Evolutionary conservation across 2,888 invertebrate species (phyloP), one percentile per base, ranked within the genome.

Genomic region (Gnatocerus cornutus): DNA sequence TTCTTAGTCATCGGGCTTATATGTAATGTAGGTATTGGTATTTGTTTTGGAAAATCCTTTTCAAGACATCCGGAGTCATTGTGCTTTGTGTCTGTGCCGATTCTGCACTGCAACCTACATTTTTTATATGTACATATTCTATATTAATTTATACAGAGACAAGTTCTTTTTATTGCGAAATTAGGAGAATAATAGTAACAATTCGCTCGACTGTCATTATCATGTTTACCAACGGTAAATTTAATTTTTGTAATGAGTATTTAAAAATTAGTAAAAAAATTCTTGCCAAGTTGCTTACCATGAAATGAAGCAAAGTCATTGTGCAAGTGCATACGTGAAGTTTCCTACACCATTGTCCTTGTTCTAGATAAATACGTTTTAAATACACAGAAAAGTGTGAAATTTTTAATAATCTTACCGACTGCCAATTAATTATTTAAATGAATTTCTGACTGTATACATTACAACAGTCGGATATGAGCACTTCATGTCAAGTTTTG

Each of bases 11-110:
- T 21, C 46, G 30, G 33, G 39, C 37, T 30, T 46, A 37, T 37
- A n/a, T 41, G n/a, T 14, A 10, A 39, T 39, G 62, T 62, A 37
- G 43, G 37, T 53, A 52, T 63, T 53, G 43, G 37, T 53, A 52
- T 63, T 53, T 63, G 45, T 52, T 63, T 63, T 63, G 63, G 63
- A 53, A 63, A 53, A 63, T 63, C 63, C 63, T 53, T 63, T 43
- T 63, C 4, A 10, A 63, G 52, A 63, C 53, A 53, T 63, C 63
- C 63, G 63, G 61, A 61, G 61, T 61, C 50, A 61, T 50, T 50
- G 61, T 61, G 43, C 46, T 27, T 41, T 21, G 21, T 14, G n/a
- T 10, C 14, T 10, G 37, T 39, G 21, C n/a, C 21, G 39, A 37
- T 21, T 48, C 30, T 30, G 52, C 29, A 7, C 13, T 50, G 7